These are phyloP conservation scores for Antheraea pernyi DNA, from an alignment of 1,140 invertebrate species.

Conservation along the genomic window DNA sequence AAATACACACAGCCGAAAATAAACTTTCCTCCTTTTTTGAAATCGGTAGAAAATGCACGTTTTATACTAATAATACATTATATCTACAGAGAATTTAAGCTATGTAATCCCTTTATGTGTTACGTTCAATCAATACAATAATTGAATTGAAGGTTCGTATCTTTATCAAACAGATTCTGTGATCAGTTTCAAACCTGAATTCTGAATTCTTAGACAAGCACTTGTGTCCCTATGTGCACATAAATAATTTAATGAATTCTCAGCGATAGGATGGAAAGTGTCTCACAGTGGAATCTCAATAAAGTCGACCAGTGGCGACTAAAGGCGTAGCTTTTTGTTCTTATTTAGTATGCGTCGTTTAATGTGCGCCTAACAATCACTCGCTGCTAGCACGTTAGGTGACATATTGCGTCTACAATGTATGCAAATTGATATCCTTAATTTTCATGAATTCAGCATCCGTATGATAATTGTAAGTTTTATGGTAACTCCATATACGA, in stretches of 20 bases:
- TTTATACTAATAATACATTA: no score
- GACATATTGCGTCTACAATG: constrained; percentile 33
- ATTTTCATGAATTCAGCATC: background rate
- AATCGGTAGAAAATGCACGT: no score
- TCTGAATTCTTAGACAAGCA: background rate
- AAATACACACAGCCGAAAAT: no score
- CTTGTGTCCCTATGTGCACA: background rate
- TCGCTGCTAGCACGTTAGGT: constrained; percentile 23
- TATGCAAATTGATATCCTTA: constrained; percentile 9
- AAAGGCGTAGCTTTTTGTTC: constrained; percentile 34
- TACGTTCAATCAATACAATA: no score
- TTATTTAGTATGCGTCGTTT: constrained; percentile 40
- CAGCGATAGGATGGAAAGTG: background rate
- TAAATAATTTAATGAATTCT: constrained; percentile 10
- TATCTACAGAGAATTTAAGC: no score
- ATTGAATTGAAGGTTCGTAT: background rate
- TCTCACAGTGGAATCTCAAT: constrained; percentile 42
- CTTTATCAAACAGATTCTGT: background rate
- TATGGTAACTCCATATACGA: background rate
- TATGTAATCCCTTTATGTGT: no score
- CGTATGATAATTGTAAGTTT: background rate
- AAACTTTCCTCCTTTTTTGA: no score
- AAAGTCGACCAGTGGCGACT: constrained; percentile 36
- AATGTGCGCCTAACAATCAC: constrained; percentile 40
- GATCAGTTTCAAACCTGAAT: background rate